A percentile compares a stretch with the other conserved stretches of the same genome.
phyloP scores from a whole-genome alignment of 2,113 vertebrate genomes.

The Pterocles orientalis region DNA sequence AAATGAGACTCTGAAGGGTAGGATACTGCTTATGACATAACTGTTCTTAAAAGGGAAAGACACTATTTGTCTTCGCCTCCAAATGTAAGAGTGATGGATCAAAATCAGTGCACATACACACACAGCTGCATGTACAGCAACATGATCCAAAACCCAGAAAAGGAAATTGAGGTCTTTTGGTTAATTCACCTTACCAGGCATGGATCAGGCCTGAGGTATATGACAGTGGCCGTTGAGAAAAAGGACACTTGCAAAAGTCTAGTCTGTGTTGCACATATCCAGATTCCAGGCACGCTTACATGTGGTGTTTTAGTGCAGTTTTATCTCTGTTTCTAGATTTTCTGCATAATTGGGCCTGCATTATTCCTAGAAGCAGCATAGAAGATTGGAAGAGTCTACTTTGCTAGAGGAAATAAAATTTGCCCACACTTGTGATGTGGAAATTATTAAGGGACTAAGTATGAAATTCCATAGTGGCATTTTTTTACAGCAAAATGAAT shows the following conservation, averaged over 20 bases:
- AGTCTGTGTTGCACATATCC: neutral
- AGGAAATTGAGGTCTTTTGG: neutral
- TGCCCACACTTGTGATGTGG: neutral
- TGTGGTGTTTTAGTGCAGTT: neutral
- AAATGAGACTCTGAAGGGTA: neutral
- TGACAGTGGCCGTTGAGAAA: neutral
- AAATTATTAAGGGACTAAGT: neutral
- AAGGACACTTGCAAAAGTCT: neutral
- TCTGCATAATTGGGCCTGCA: neutral
- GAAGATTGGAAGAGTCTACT: neutral
- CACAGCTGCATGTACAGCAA: neutral
- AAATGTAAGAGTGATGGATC: no score
- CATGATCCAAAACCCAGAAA: neutral
- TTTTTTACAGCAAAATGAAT: slow-evolving; percentile 16
- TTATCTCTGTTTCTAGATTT: neutral
- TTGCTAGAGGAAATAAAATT: neutral
- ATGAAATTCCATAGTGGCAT: neutral
- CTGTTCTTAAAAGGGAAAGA: neutral
- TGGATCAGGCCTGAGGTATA: neutral
- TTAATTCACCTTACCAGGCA: neutral
- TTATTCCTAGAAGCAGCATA: neutral
- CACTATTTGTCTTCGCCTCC: neutral
- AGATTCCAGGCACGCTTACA: neutral
- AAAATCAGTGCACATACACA: neutral
- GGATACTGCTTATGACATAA: neutral